Base-by-base conservation (phyloP, 2,888 invertebrate species). In the Gerris lacustris region DNA sequence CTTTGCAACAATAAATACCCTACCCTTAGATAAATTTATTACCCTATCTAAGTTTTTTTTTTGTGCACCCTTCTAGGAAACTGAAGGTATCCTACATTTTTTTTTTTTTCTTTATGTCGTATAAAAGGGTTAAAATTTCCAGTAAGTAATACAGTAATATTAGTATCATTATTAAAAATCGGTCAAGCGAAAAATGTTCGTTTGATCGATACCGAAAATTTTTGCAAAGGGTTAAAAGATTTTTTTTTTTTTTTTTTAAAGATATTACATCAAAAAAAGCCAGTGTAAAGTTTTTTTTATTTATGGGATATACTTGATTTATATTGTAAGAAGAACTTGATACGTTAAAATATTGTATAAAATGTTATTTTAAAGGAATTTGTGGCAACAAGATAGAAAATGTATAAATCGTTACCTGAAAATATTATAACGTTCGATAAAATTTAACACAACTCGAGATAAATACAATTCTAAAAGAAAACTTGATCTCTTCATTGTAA, bases 171-270 rank as follows among this genome's bases (percentile, higher is more conserved):
- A 55, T 55, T 9, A 15, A 55, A 55, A 55, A 55, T 55, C 55
- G 55, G 55, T 55, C 55, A 55, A 55, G 55, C 55, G 55, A 55
- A 55, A 55, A 55, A 55, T 55, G 55, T 55, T 55, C 55, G 15
- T 9, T 55, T 55, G 55, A 55, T 55, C 55, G 55, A 9, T 55
- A 55, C 9, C 15, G 15, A 55, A 55, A 55, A 55, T 55, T 11
- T 31, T 31, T 4, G 31, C 31, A 31, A 31, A 31, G 31, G 31
- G 31, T 31, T 31, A 4, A 31, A 31, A 31, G 31, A n/a, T 47
- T 47, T 47, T 7, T 47, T n/a, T n/a, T n/a, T n/a, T n/a, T n/a
- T n/a, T 55, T 55, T 55, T 55, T 55, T 15, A 55, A 55, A 55
- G 15, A 15, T 55, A 55, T 11, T 47, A 47, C 11, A 11, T 55